Evolutionary conservation across 2,888 invertebrate genomes (phyloP), one percentile per base, ranked within the genome.

Genomic region (Macaria notata): DNA sequence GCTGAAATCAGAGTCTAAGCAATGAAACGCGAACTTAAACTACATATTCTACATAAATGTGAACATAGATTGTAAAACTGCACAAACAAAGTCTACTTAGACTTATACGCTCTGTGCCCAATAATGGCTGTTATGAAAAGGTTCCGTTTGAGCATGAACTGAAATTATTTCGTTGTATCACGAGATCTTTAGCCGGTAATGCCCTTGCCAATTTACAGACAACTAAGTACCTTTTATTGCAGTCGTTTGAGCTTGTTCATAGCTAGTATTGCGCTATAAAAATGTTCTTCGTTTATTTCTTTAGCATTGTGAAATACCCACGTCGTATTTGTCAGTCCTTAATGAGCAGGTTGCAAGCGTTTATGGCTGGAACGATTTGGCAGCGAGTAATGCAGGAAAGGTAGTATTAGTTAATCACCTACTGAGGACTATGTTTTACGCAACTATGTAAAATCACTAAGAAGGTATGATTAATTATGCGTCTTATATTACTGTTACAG

Each of bases 81-180:
- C 76, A 76, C 65, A 72, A 65, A 71, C 54, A 55, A 57, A 63
- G 57, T 46, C 60, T 51, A 60, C 62, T 65, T 65, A 60, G 62
- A 54, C 56, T 62, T 52, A 62, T 65, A 39, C 44, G 31, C 67
- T 73, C 71, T 66, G 68, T 72, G 64, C 66, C 63, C 62, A 68
- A 75, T 64, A 71, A 71, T 64, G 62, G 64, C 58, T 53, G 58
- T 57, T 62, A 65, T 69, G 64, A 69, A 70, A 74, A 72, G 64
- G 71, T 75, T 71, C 68, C 57, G 47, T 63, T 65, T 62, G 65
- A 70, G 66, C 69, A 68, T 72, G 70, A 59, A 74, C 54, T 62
- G 46, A 55, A 64, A 69, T 64, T 69, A 68, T 72, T 75, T 72
- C 46, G 61, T 56, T 68, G 61, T 69, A 68, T 65, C 70, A 68